Conservation (phyloP, 1,140 invertebrate genomes). For the Panulirus ornatus region DNA sequence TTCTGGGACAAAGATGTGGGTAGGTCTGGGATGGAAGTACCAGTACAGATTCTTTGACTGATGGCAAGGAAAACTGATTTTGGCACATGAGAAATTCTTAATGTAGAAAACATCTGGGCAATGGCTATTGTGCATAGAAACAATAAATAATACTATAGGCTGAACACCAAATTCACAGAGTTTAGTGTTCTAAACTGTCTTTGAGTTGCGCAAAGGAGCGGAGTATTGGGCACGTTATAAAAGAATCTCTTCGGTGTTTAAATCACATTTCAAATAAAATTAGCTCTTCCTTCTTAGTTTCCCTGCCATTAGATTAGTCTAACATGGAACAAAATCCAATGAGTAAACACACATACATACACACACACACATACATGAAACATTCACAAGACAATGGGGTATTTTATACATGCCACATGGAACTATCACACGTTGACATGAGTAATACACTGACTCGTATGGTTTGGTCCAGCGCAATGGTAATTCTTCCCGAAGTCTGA, state of each 20-base stretch:
- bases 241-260: not conserved
- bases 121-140: not conserved
- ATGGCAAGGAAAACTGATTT: not conserved
- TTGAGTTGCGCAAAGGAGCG: not conserved
- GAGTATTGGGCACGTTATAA: not conserved
- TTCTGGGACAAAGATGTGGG: not conserved
- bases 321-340: slow-evolving; percentile 37
- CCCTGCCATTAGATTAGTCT: slow-evolving; percentile 46
- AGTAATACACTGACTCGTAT: not conserved
- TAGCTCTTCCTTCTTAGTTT: slow-evolving; percentile 34
- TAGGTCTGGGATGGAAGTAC: not conserved
- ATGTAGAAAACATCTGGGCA: not conserved
- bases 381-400: slow-evolving; percentile 44
- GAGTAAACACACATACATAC: slow-evolving; percentile 12
- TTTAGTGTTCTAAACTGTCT: not conserved
- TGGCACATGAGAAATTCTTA: not conserved
- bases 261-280: not conserved
- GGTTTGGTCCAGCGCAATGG: slow-evolving; percentile 13
- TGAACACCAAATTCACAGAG: not conserved
- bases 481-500: slow-evolving; percentile 1
- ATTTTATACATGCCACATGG: slow-evolving; percentile 52
- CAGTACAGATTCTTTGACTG: not conserved
- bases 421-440: slow-evolving; percentile 39
- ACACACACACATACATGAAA: slow-evolving; percentile 54
- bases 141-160: not conserved